Conservation (phyloP, 2,888 invertebrate genomes). For the Myopa tessellatipennis region DNA sequence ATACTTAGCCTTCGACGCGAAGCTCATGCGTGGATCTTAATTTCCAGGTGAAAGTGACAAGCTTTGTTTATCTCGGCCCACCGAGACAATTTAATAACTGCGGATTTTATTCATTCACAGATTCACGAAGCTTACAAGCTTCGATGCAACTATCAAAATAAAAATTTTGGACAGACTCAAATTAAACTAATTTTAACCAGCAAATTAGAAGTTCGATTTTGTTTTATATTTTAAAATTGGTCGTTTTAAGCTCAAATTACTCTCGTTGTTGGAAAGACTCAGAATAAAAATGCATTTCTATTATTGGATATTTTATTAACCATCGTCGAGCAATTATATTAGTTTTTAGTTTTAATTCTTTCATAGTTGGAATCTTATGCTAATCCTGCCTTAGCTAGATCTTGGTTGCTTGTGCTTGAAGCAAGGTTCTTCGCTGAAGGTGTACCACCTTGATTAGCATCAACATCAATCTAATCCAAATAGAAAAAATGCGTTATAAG, state of each 20-base stretch:
- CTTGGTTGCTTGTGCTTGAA: slow-evolving; percentile 47
- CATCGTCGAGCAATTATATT: slow-evolving; percentile 35
- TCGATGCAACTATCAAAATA: too few species aligned
- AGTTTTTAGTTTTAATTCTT: slow-evolving; percentile 19
- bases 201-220: too few species aligned
- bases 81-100: too few species aligned
- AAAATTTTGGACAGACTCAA: too few species aligned
- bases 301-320: slow-evolving; percentile 33
- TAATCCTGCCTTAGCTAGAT: slow-evolving; percentile 48
- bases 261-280: background rate
- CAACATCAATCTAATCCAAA: slow-evolving; percentile 56
- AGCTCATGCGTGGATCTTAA: too few species aligned
- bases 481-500: background rate
- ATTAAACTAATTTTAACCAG: too few species aligned
- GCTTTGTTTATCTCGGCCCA: too few species aligned
- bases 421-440: slow-evolving; percentile 53
- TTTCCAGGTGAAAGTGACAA: too few species aligned
- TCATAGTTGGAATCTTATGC: slow-evolving; percentile 43
- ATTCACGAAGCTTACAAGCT: too few species aligned
- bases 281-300: background rate
- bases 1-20: too few species aligned
- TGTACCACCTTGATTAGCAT: slow-evolving; percentile 54
- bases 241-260: background rate
- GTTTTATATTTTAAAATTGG: too few species aligned
- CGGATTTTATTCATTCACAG: too few species aligned